A percentile compares a stretch with the other conserved stretches of the same genome.
These are phyloP conservation scores for Thamnophis elegans DNA, from an alignment of 2,797 vertebrate species.

Conservation along the genomic window DNA sequence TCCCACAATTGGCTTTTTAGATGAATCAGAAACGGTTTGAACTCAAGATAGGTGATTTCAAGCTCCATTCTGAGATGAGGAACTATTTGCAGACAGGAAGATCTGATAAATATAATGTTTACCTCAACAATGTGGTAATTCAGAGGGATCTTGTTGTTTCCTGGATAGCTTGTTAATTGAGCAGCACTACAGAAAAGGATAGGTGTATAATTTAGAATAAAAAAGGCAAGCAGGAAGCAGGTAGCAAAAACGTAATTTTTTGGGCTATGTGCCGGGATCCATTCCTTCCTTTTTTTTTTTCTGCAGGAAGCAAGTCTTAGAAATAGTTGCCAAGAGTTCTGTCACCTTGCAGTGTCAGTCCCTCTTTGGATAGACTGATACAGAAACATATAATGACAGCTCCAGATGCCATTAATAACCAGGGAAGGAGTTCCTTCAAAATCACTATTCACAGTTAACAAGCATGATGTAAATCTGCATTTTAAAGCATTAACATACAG, in stretches of 20 bases:
- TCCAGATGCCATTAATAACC: background rate
- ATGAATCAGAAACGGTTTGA: background rate
- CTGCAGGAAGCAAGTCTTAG: background rate
- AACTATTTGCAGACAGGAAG: background rate
- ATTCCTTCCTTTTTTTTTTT: background rate
- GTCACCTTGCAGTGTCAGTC: background rate
- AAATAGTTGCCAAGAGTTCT: background rate
- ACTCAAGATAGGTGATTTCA: background rate
- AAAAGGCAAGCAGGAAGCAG: conserved; percentile 6
- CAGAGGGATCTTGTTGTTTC: conserved; percentile 96
- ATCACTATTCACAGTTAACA: background rate
- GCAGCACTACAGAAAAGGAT: conserved; percentile 76
- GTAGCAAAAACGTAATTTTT: background rate
- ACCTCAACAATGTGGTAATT: conserved; percentile 99
- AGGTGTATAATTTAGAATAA: background rate
- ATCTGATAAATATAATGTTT: conserved; percentile 40
- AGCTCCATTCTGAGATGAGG: background rate
- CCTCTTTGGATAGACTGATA: background rate
- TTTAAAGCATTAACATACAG: background rate
- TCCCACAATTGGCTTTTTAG: background rate
- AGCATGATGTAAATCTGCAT: background rate
- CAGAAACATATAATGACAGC: background rate
- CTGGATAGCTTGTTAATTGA: conserved; percentile 93
- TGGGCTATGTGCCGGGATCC: background rate
- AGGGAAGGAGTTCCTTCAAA: background rate